These are phyloP conservation scores for Hoplostethus mediterraneus DNA, from an alignment of 2,797 vertebrate genomes.

Conservation along the genomic window DNA sequence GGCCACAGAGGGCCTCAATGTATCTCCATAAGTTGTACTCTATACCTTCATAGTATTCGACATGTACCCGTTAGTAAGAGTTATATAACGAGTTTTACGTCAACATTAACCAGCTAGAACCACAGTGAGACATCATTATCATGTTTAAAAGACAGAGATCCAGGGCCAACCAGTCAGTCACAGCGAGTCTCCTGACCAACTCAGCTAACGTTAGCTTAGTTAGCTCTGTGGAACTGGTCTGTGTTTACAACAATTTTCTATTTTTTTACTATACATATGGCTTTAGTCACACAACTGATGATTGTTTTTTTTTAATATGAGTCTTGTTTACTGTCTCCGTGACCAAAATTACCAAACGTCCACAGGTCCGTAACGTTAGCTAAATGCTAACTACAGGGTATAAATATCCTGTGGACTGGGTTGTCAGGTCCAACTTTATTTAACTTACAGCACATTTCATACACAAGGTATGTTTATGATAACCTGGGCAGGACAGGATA, in stretches of 20 bases:
- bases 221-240: not conserved
- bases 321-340: not conserved
- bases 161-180: constrained; percentile 12
- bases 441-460: not conserved
- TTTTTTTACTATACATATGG: not conserved
- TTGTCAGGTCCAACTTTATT: not conserved
- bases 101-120: not conserved
- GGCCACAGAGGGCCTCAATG: constrained; percentile 60
- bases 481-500: not conserved
- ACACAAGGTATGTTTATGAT: fast-evolving
- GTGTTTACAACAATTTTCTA: not conserved
- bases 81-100: fast-evolving
- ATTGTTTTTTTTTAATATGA: not conserved
- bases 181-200: constrained; percentile 15
- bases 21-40: not conserved
- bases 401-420: not conserved
- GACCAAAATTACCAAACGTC: not conserved
- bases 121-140: fast-evolving
- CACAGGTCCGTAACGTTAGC: not conserved
- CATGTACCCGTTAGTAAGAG: fast-evolving
- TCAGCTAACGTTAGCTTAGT: constrained; percentile 22
- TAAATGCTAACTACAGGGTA: constrained; percentile 7
- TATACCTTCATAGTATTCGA: not conserved
- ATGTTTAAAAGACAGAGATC: constrained; percentile 7
- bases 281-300: fast-evolving